Conservation (phyloP, 2,888 invertebrate species). For the Nephrotoma flavescens region DNA sequence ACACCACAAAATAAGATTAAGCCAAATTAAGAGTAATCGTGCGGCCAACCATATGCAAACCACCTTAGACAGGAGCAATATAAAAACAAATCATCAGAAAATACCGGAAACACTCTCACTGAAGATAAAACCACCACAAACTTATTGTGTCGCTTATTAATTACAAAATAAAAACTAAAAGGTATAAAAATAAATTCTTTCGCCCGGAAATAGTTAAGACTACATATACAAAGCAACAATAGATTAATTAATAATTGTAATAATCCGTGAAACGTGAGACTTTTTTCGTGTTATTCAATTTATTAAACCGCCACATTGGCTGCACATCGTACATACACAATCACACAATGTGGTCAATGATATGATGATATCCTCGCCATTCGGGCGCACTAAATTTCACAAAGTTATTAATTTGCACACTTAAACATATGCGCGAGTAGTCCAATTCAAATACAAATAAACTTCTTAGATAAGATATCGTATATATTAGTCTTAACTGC, state of each 20-base stretch:
- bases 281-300: not conserved
- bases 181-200: not conserved
- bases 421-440: not conserved
- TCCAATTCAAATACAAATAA: not conserved
- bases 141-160: not conserved
- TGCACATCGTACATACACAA: not conserved
- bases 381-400: not conserved
- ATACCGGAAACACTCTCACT: not conserved
- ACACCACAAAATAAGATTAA: too few species aligned
- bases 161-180: not conserved
- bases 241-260: not conserved
- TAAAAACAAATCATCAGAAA: not conserved
- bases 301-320: not conserved
- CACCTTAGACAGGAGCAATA: not conserved
- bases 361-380: too few species aligned
- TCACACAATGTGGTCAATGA: not conserved
- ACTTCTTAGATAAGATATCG: too few species aligned
- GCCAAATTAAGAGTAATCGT: too few species aligned
- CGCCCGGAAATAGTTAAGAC: not conserved
- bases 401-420: not conserved
- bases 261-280: not conserved
- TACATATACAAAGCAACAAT: not conserved
- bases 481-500: not conserved
- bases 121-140: not conserved
- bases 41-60: too few species aligned